Conservation (phyloP, 1,140 invertebrate genomes). For the Apis mellifera region DNA sequence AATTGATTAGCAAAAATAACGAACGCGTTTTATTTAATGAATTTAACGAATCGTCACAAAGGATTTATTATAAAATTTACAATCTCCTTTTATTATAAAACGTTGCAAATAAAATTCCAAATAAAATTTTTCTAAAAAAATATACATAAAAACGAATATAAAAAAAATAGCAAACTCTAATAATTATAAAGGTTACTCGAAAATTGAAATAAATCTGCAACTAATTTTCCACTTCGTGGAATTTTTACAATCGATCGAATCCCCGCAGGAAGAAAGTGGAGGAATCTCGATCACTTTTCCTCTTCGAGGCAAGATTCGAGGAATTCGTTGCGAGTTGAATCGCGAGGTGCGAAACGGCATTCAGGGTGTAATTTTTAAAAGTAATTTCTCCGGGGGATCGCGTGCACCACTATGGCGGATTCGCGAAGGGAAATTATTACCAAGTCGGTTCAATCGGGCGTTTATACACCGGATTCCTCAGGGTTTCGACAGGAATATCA, state of each 20-base stretch:
- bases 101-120: too few species aligned
- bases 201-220: too few species aligned
- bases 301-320: background rate
- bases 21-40: too few species aligned
- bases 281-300: background rate
- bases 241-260: background rate
- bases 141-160: too few species aligned
- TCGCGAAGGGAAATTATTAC: constrained; percentile 17
- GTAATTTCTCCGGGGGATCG: constrained; percentile 29
- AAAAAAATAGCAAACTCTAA: too few species aligned
- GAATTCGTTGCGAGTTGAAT: too few species aligned
- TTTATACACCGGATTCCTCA: background rate
- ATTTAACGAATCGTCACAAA: too few species aligned
- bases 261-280: background rate
- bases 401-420: background rate
- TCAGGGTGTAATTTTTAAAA: constrained; percentile 24
- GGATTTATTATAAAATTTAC: too few species aligned
- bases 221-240: background rate
- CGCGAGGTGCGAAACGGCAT: background rate
- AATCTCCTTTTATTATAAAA: too few species aligned
- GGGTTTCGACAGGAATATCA: background rate
- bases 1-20: too few species aligned
- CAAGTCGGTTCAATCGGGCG: background rate
- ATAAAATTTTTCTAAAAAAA: too few species aligned
- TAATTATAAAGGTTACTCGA: too few species aligned